A percentile compares a stretch with the other conserved stretches of the same genome.
Conservation (phyloP, 2,797 vertebrate genomes). For the Rhinichthys osculus region DNA sequence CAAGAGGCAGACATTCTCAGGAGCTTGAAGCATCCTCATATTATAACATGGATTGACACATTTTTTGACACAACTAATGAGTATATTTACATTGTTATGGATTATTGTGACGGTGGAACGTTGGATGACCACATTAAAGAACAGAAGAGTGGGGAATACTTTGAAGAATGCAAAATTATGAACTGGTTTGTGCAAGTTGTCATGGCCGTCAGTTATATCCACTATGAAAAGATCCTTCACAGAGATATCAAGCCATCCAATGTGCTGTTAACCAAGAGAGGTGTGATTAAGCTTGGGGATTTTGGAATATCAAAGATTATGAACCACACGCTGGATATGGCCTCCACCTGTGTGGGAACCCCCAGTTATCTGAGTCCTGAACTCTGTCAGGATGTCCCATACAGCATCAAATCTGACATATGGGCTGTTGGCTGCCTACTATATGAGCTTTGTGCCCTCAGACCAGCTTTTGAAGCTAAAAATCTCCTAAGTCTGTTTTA, state of each 20-base stretch:
- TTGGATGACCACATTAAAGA: slow-evolving; percentile 78
- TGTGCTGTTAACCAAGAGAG: slow-evolving; percentile 79
- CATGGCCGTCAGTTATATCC: slow-evolving; percentile 79
- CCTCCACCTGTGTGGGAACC: slow-evolving; percentile 82
- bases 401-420: slow-evolving; percentile 84
- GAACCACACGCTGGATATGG: slow-evolving; percentile 79
- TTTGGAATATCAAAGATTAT: slow-evolving; percentile 84
- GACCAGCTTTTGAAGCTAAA: slow-evolving; percentile 77
- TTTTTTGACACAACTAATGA: slow-evolving; percentile 71
- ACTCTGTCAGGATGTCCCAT: slow-evolving; percentile 82
- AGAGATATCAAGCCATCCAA: slow-evolving; percentile 86
- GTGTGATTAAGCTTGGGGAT: slow-evolving; percentile 81
- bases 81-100: slow-evolving; percentile 81
- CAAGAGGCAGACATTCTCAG: slow-evolving; percentile 81
- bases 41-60: slow-evolving; percentile 78
- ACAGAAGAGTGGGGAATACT: slow-evolving; percentile 66
- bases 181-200: slow-evolving; percentile 81
- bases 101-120: slow-evolving; percentile 83
- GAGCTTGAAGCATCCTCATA: slow-evolving; percentile 77
- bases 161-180: slow-evolving; percentile 75
- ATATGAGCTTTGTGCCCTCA: slow-evolving; percentile 79
- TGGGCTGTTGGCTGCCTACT: slow-evolving; percentile 85
- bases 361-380: slow-evolving; percentile 85
- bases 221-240: slow-evolving; percentile 79
- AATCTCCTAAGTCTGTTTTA: slow-evolving; percentile 80